Evolutionary conservation across 2,113 vertebrate species (phyloP).

Genomic region (Ramphastos sulfuratus): DNA sequence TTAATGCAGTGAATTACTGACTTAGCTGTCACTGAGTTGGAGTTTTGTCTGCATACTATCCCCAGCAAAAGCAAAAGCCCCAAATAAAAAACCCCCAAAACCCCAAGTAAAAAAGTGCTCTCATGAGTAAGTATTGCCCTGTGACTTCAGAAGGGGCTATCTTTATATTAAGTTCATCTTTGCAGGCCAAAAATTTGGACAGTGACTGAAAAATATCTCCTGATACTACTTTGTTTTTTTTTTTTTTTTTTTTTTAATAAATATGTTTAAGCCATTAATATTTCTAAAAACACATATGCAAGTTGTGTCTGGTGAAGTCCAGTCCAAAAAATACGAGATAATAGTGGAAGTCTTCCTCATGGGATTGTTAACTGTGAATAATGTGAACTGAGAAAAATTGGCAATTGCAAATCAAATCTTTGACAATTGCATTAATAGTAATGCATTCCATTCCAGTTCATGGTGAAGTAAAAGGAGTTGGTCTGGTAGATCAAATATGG

Average conservation of each 20-base stretch:
- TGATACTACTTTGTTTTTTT: background rate
- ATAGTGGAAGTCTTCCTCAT: background rate
- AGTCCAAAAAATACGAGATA: background rate
- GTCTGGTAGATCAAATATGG: slow-evolving; percentile 71
- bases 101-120: background rate
- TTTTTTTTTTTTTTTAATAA: background rate
- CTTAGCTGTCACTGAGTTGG: background rate
- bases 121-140: background rate
- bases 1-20: background rate
- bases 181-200: background rate
- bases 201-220: background rate
- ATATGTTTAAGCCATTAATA: background rate
- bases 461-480: slow-evolving; percentile 71
- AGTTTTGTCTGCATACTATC: background rate
- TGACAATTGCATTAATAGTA: slow-evolving; percentile 51
- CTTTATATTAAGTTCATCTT: background rate
- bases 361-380: background rate
- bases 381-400: background rate
- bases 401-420: background rate
- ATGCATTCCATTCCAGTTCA: slow-evolving; percentile 69
- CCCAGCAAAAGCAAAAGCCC: background rate
- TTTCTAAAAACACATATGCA: background rate
- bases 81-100: background rate
- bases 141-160: background rate
- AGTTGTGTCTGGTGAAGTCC: background rate